Base-by-base conservation (phyloP, 2,797 vertebrate species). In the Siniperca obscura region DNA sequence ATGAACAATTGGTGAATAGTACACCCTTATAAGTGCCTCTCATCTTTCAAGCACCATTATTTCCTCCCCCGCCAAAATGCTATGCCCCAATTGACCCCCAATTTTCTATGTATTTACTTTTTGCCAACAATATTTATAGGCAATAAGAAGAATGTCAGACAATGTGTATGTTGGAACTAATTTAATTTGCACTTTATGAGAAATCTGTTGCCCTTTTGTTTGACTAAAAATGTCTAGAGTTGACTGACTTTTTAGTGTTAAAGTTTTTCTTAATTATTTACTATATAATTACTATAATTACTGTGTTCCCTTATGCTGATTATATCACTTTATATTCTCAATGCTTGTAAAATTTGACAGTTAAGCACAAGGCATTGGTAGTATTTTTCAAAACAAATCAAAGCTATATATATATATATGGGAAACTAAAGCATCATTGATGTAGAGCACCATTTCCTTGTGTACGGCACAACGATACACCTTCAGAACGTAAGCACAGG, bases 171-270 rank as follows among this genome's bases (percentile, higher is more conserved):
- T 92, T 94, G 91, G 90, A 94, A 93, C 93, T 91, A 84, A 81
- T 94, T 94, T 95, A 81, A 91, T 93, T 94, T 93, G 94, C 94
- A 95, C 94, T 94, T 95, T 95, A 94, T 80, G 34, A 87, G 38
- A 72, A 82, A 90, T 85, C 70, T 76, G 38, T 89, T 89, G 69
- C 83, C 81, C 76, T 88, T 89, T 86, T 79, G 16, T 93, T 91
- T 89, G 64, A 90, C 84, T 78, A 85, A 88, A 80, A 84, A 86
- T 80, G 67, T 88, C 5, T 55, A 78, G 80, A 87, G 65, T 27
- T 81, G 61, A 82, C 71, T 83, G 86, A 77, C 70, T 68, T 90
- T 61, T 78, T 80, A 80, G 67, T 71, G 36, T 86, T n/a, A 79
- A 74, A 56, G 74, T 36, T 85, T 75, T 81, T 84, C 25, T 78